Evolutionary conservation across 2,888 invertebrate species (phyloP), one percentile per base, ranked within the genome.

Genomic region (Coremacera marginata): DNA sequence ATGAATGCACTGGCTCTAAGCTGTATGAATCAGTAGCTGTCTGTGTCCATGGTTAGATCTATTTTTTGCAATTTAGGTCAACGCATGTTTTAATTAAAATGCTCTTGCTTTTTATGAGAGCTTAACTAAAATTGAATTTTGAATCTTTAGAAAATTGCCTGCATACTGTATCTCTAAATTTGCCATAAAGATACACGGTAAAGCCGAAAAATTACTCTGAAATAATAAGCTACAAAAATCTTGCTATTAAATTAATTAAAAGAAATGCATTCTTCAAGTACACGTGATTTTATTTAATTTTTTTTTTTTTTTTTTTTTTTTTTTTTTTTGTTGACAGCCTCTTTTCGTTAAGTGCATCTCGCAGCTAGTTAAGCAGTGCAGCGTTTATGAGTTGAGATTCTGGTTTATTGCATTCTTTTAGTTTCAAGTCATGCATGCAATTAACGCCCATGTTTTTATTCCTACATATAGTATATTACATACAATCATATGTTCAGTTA

Each of bases 81-180:
- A 14, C 34, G 9, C 19, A n/a, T 37, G 71, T 37, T 60, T 71
- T 60, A 71, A 60, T 71, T 37, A 57, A 71, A 60, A 60, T 71
- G 22, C 9, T 25, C 22, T 71, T 57, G 60, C 34, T 70, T 34
- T 71, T 71, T 57, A 57, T 57, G 60, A 60, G 37, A 34, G 34
- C 22, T 71, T 37, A 37, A 71, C 37, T 71, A 71, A 71, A 71
- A 60, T 60, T 60, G 16, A 71, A 60, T 44, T 31, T 44, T 44
- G 37, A 71, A 37, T 55, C 57, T 34, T 27, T 55, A 70, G 51
- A 34, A 70, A 31, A 34, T 52, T 70, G 55, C 14, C 11, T 70
- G 1, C 27, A 70, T 34, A 37, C 49, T 16, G 55, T 34, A 70
- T 16, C 11, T 25, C 60, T 60, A 16, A 19, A 2, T 55, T 55